Conservation (phyloP, 2,113 vertebrate species). For the Ameiurus melas region DNA sequence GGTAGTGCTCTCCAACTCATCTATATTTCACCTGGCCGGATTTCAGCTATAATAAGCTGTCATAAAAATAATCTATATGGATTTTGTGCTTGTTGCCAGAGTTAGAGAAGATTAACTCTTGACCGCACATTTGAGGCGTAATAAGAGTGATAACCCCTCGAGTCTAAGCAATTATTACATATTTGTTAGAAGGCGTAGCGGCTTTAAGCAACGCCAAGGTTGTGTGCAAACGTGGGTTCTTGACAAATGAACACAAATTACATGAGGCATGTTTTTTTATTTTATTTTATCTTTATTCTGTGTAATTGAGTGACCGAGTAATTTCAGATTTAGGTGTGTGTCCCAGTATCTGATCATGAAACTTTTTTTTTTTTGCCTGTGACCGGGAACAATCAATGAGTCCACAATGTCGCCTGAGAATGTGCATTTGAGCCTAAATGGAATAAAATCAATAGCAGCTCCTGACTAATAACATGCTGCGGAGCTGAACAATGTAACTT, state of each 20-base stretch:
- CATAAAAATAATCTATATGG: slow-evolving; percentile 44
- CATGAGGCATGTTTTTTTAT: not conserved
- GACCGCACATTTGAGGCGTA: not conserved
- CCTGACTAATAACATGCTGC: slow-evolving; percentile 58
- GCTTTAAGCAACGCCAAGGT: not conserved
- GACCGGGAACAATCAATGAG: slow-evolving; percentile 13
- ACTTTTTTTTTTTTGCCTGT: not conserved
- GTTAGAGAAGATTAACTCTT: slow-evolving; percentile 25
- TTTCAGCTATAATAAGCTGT: slow-evolving; percentile 38
- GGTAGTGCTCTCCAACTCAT: slow-evolving; percentile 35
- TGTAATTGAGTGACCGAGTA: not conserved
- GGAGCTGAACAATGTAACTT: slow-evolving; percentile 60
- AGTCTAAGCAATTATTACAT: slow-evolving; percentile 6
- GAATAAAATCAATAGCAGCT: slow-evolving; percentile 63
- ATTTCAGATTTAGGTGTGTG: not conserved
- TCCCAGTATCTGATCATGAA: not conserved
- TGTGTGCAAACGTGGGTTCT: not conserved
- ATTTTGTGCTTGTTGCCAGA: slow-evolving; percentile 24
- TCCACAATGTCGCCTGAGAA: slow-evolving; percentile 61
- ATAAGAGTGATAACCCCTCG: slow-evolving; percentile 27
- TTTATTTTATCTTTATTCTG: not conserved
- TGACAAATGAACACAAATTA: not conserved
- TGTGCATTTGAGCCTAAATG: slow-evolving; percentile 62
- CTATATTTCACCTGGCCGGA: slow-evolving; percentile 35
- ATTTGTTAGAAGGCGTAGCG: slow-evolving; percentile 8